Conservation (phyloP, 2,888 invertebrate species). For the Heteromyza rotundicornis region DNA sequence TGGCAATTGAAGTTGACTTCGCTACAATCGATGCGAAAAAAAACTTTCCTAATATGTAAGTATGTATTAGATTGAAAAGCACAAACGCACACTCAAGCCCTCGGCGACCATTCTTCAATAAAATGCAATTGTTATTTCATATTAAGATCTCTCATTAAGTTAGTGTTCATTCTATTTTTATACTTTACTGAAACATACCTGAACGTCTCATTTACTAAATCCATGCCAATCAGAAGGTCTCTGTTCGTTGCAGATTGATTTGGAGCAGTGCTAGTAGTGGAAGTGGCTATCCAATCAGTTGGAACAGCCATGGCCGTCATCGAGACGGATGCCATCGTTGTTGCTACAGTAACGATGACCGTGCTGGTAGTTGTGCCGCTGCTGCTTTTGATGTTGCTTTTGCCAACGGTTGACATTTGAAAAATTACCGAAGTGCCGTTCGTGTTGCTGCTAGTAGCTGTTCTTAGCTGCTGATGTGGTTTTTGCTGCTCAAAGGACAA, state of each 20-base stretch:
- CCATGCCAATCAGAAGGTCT: conserved; percentile 19
- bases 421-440: neutral
- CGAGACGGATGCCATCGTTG: conserved; percentile 19
- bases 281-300: conserved; percentile 10
- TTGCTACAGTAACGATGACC: conserved; percentile 19
- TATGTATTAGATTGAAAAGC: too few relatives aligned
- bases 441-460: neutral
- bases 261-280: neutral
- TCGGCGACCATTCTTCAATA: too few relatives aligned
- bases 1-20: too few relatives aligned
- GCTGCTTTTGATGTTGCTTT: conserved; percentile 5
- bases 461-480: neutral
- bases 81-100: too few relatives aligned
- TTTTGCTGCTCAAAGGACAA: too few relatives aligned
- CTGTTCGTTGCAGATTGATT: conserved; percentile 15
- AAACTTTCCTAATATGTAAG: too few relatives aligned
- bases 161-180: too few relatives aligned
- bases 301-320: conserved; percentile 14
- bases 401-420: neutral
- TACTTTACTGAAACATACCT: too few relatives aligned
- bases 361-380: neutral
- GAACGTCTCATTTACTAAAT: conserved; percentile 27
- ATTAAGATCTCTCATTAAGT: too few relatives aligned
- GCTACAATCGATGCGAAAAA: too few relatives aligned
- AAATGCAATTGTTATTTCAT: too few relatives aligned